A percentile compares a stretch with the other conserved stretches of the same genome.
These are phyloP conservation scores for Mesembrinibis cayennensis DNA, from an alignment of 2,113 vertebrate species.

Conservation along the genomic window DNA sequence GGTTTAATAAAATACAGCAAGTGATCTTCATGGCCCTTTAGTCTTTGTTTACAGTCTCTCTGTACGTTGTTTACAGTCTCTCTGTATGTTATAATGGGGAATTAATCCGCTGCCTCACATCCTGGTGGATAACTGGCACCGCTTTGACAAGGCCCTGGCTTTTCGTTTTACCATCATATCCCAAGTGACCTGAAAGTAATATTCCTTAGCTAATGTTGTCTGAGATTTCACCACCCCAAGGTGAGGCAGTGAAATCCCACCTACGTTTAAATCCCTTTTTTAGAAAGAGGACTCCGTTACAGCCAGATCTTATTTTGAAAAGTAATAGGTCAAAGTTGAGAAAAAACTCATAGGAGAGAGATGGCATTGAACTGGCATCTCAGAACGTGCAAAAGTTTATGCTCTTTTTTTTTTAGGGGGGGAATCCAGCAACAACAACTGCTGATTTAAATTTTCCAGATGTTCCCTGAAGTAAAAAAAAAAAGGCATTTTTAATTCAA, in stretches of 20 bases:
- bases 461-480: background rate
- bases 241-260: background rate
- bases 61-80: background rate
- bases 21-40: background rate
- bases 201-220: background rate
- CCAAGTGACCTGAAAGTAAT: slow-evolving; percentile 41
- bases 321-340: background rate
- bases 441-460: background rate
- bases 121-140: background rate
- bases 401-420: background rate
- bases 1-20: background rate
- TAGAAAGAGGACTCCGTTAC: background rate
- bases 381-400: background rate
- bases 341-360: background rate
- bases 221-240: background rate
- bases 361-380: background rate
- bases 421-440: background rate
- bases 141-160: slow-evolving; percentile 3
- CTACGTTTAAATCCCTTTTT: background rate
- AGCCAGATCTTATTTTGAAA: background rate
- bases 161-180: background rate
- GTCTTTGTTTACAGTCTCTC: background rate
- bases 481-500: background rate
- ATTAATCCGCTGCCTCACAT: background rate
- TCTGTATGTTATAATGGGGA: background rate